Conservation (phyloP, 1,140 invertebrate genomes). For the Drosophila punjabiensis region DNA sequence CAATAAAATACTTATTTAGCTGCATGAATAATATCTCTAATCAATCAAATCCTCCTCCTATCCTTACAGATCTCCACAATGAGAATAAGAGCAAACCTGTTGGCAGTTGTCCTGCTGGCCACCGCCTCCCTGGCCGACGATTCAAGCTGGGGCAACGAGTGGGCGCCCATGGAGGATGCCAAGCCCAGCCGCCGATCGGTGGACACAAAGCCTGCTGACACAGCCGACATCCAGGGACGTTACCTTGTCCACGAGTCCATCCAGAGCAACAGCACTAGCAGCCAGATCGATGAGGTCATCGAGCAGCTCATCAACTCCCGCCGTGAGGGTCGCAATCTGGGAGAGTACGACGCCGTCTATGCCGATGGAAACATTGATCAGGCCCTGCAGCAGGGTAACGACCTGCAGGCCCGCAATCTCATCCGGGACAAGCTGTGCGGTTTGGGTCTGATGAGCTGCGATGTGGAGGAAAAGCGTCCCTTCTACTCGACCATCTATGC, state of each 20-base stretch:
- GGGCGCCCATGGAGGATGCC: conserved; percentile 70
- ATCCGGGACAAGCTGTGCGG: conserved; percentile 93
- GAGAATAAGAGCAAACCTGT: conserved; percentile 62
- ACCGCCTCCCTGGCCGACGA: conserved; percentile 53
- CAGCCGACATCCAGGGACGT: conserved; percentile 65
- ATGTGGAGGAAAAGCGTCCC: conserved; percentile 89
- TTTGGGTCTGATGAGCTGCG: conserved; percentile 93
- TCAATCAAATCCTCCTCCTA: background rate
- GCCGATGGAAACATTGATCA: conserved; percentile 91
- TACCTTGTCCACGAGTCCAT: conserved; percentile 73
- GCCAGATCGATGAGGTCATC: conserved; percentile 86
- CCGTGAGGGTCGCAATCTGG: conserved; percentile 91
- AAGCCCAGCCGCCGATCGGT: conserved; percentile 64
- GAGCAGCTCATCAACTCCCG: conserved; percentile 89
- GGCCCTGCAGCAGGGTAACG: conserved; percentile 91
- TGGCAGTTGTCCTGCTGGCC: conserved; percentile 60
- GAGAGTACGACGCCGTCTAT: conserved; percentile 92
- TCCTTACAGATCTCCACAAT: conserved; percentile 37
- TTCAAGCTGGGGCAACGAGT: conserved; percentile 69
- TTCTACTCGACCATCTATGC: conserved; percentile 86
- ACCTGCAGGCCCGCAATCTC: conserved; percentile 91
- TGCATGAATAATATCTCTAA: too few species aligned
- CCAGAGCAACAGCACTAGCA: conserved; percentile 79
- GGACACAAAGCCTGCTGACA: conserved; percentile 44
- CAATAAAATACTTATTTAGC: background rate